These are phyloP conservation scores for Gila robusta DNA, from an alignment of 2,797 vertebrate species.

Conservation along the genomic window DNA sequence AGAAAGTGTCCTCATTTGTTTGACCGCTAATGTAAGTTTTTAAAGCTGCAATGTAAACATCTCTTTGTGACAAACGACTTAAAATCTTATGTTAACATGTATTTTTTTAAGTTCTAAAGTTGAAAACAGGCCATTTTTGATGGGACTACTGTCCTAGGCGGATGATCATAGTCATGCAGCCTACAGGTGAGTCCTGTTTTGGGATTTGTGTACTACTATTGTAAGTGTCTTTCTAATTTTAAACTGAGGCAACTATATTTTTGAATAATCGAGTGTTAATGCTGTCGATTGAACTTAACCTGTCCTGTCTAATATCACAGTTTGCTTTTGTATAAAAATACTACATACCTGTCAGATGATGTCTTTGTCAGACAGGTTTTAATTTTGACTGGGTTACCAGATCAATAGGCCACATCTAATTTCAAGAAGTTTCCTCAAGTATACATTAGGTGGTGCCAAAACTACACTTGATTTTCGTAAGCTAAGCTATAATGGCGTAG, in stretches of 20 bases:
- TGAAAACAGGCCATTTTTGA: not conserved
- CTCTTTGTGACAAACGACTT: no score
- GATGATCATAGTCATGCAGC: no score
- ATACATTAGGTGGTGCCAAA: not conserved
- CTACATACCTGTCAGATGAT: slow-evolving; percentile 66
- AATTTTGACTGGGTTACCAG: not conserved
- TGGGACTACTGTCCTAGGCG: not conserved
- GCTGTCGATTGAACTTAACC: not conserved
- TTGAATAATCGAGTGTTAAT: not conserved
- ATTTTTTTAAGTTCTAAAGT: no score
- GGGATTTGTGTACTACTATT: not conserved
- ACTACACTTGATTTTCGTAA: not conserved
- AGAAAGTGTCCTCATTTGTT: not conserved
- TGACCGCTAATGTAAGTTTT: no score
- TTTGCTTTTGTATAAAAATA: slow-evolving; percentile 38
- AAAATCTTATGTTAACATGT: no score
- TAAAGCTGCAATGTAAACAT: no score
- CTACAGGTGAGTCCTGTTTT: not conserved
- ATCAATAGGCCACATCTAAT: not conserved
- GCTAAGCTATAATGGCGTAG: not conserved
- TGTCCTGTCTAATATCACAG: not conserved
- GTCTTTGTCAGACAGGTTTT: slow-evolving; percentile 15
- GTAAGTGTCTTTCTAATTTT: not conserved
- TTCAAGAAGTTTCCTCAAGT: not conserved
- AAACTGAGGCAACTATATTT: not conserved